Conservation (phyloP, 2,888 invertebrate species). For the Subacronicta megacephala region DNA sequence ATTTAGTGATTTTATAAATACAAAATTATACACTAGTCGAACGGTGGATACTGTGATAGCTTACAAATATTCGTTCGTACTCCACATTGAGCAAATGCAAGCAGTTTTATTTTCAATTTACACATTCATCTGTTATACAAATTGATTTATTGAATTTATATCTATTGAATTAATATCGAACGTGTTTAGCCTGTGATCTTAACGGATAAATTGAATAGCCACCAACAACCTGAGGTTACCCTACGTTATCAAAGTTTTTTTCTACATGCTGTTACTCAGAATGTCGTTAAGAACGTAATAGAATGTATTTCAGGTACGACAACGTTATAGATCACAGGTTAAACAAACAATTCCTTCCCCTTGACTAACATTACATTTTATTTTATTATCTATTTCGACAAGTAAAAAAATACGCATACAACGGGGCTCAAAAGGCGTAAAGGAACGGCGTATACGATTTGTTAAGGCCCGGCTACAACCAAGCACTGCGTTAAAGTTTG, state of each 20-base stretch:
- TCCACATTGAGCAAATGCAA: constrained; percentile 84
- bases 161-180: constrained; percentile 39
- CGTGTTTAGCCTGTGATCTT: constrained; percentile 34
- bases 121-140: constrained; percentile 38
- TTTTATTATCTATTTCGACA: constrained; percentile 18
- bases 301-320: too few species aligned
- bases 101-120: constrained; percentile 60
- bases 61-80: constrained; percentile 67
- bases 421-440: not conserved
- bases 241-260: too few species aligned
- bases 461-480: too few species aligned
- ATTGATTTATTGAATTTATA: constrained; percentile 38
- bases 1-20: constrained; percentile 83
- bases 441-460: rapidly evolving
- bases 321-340: constrained; percentile 25
- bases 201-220: too few species aligned
- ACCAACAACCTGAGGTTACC: too few species aligned
- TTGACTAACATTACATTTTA: constrained; percentile 17
- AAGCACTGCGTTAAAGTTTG: too few species aligned
- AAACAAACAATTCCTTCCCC: constrained; percentile 13
- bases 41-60: constrained; percentile 80
- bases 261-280: too few species aligned
- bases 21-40: constrained; percentile 77
- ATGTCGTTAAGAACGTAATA: too few species aligned
- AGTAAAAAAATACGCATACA: constrained; percentile 14